Evolutionary conservation across 2,797 vertebrate genomes (phyloP).

Genomic region (Semotilus atromaculatus): DNA sequence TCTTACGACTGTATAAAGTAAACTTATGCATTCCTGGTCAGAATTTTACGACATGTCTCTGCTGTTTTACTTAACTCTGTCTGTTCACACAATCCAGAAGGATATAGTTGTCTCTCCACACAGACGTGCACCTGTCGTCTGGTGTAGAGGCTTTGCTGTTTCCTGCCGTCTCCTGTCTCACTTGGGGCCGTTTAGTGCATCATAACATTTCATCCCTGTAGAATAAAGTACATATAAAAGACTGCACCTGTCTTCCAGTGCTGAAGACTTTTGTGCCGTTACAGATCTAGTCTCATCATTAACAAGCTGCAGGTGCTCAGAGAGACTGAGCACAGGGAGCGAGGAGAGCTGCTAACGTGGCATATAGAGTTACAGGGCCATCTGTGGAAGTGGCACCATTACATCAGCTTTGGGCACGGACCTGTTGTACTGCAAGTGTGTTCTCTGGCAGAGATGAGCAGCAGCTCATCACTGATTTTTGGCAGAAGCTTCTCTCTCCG

Average conservation of each 20-base stretch:
- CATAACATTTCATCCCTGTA: constrained; percentile 36
- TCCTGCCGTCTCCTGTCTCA: constrained; percentile 41
- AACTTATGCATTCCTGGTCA: constrained; percentile 40
- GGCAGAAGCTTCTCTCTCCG: constrained; percentile 43
- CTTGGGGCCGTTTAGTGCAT: constrained; percentile 39
- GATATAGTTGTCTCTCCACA: constrained; percentile 41
- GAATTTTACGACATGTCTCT: constrained; percentile 42
- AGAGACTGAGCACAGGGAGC: constrained; percentile 12
- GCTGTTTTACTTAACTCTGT: constrained; percentile 45
- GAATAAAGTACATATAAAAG: constrained; percentile 46
- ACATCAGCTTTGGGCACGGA: constrained; percentile 64
- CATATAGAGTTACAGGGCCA: constrained; percentile 62
- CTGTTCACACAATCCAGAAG: constrained; percentile 41
- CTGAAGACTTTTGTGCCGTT: constrained; percentile 7
- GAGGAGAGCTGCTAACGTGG: constrained; percentile 33
- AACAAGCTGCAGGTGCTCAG: constrained; percentile 49
- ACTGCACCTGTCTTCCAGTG: constrained; percentile 49
- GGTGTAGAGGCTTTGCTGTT: constrained; percentile 38
- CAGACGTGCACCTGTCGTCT: constrained; percentile 56
- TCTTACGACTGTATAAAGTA: neutral
- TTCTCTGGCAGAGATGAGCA: constrained; percentile 51
- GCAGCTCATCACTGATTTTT: constrained; percentile 53
- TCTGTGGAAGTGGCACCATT: constrained; percentile 63
- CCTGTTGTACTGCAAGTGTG: constrained; percentile 33
- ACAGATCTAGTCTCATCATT: constrained; percentile 38